These are phyloP conservation scores for Ctenochaetus hawaiiensis DNA, from an alignment of 2,797 vertebrate genomes.

Conservation along the genomic window DNA sequence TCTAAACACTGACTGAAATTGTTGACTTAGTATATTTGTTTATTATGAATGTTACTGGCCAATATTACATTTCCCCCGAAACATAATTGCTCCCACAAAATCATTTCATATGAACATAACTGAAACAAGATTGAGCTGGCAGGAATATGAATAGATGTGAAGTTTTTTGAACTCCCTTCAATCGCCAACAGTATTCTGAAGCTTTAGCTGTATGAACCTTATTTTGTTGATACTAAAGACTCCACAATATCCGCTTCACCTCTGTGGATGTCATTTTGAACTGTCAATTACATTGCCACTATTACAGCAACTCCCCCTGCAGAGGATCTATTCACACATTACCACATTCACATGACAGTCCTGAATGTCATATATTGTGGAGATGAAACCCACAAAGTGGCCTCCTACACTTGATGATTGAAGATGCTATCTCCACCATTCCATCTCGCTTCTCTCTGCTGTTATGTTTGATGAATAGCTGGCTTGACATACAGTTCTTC, in stretches of 20 bases:
- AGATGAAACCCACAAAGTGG: conserved; percentile 69
- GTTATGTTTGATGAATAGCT: conserved; percentile 76
- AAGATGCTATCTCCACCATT: conserved; percentile 70
- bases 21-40: background rate
- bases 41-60: background rate
- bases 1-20: background rate
- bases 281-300: conserved; percentile 32
- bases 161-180: conserved; percentile 4
- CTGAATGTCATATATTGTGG: conserved; percentile 61
- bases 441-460: conserved; percentile 64
- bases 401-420: conserved; percentile 65
- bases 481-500: conserved; percentile 70
- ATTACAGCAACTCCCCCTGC: conserved; percentile 23
- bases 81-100: conserved; percentile 2
- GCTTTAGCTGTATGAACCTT: conserved; percentile 3
- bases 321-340: conserved; percentile 52
- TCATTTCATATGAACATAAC: background rate
- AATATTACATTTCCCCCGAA: background rate
- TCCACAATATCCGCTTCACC: conserved; percentile 34
- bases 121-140: conserved; percentile 9
- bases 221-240: conserved; percentile 39
- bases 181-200: background rate
- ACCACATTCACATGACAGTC: conserved; percentile 67
- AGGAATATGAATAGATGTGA: background rate
- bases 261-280: conserved; percentile 37